These are phyloP conservation scores for Drosophila hydei DNA, from an alignment of 1,140 invertebrate genomes.

Conservation along the genomic window DNA sequence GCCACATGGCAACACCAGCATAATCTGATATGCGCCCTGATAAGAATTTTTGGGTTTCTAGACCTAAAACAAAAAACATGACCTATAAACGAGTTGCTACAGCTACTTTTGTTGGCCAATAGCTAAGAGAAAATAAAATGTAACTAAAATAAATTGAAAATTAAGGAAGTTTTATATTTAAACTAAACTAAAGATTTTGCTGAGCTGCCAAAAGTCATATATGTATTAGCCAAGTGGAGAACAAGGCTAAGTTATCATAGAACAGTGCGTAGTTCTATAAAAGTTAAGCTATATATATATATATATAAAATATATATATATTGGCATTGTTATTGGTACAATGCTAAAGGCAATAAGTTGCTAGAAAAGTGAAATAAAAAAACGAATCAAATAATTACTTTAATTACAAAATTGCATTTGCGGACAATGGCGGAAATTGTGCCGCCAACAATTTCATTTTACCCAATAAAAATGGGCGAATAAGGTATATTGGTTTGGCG, in stretches of 20 bases:
- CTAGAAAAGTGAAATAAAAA: conserved; percentile 20
- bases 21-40: conserved; percentile 9
- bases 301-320: no score
- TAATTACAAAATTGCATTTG: conserved; percentile 66
- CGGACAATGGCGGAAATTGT: conserved; percentile 35
- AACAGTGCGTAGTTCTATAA: no score
- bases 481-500: not conserved
- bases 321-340: not conserved
- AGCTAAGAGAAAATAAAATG: no score
- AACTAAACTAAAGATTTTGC: no score
- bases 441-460: conserved; percentile 15
- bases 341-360: not conserved
- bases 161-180: no score
- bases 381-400: conserved; percentile 59
- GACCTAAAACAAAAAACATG: not conserved
- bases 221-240: no score
- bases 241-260: no score
- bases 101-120: no score
- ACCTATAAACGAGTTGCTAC: no score
- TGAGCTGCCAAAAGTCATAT: no score
- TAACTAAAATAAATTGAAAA: no score
- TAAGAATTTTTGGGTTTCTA: conserved; percentile 18
- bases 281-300: no score
- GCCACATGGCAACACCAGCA: conserved; percentile 26
- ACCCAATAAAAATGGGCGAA: not conserved